These are phyloP conservation scores for Mesoligia furuncula DNA, from an alignment of 2,888 invertebrate genomes.

Conservation along the genomic window DNA sequence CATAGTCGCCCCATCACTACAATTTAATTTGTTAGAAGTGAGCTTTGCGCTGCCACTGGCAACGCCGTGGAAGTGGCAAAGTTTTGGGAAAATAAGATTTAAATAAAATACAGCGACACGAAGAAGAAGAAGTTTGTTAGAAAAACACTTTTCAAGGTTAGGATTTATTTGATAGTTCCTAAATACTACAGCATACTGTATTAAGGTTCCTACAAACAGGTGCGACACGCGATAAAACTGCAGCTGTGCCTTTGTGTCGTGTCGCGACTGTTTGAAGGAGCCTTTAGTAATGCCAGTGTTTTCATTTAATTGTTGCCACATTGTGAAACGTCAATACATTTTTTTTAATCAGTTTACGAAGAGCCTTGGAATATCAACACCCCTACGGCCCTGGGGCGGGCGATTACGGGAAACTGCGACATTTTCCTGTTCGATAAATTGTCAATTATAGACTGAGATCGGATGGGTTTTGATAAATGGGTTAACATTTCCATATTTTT, in stretches of 20 bases:
- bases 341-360: slow-evolving; percentile 7
- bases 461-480: background rate
- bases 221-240: too few species aligned
- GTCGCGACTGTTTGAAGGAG: too few species aligned
- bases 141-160: background rate
- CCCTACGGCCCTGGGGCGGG: background rate
- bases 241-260: too few species aligned
- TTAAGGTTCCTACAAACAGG: too few species aligned
- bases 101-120: too few species aligned
- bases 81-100: too few species aligned
- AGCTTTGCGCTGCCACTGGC: too few species aligned
- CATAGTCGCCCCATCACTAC: background rate
- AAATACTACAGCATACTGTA: background rate
- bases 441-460: slow-evolving; percentile 19
- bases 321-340: background rate
- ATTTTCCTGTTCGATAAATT: slow-evolving; percentile 49
- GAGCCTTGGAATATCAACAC: slow-evolving; percentile 20
- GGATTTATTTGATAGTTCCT: background rate
- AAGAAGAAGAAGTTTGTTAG: background rate
- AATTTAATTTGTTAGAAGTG: too few species aligned
- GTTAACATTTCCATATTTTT: slow-evolving; percentile 13
- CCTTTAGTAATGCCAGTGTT: background rate
- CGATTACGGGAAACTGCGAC: slow-evolving; percentile 19
- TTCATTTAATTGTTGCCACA: background rate
- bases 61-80: too few species aligned